Evolutionary conservation across 2,888 invertebrate species (phyloP), one percentile per base, ranked within the genome.

Genomic region (Zygogramma bicolorata): DNA sequence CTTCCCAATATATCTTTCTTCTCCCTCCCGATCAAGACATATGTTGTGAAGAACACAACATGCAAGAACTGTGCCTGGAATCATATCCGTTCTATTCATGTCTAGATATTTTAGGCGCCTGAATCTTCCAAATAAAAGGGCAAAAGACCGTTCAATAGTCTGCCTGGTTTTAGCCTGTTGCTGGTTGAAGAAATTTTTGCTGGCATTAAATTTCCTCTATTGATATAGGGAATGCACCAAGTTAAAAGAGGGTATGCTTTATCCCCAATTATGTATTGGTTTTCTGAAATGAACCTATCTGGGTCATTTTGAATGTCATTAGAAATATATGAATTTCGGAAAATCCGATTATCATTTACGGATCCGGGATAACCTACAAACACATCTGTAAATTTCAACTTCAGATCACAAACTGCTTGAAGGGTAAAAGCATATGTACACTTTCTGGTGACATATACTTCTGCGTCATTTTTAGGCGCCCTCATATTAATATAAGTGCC

Each of bases 301-400:
- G 66, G 38, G 61, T 72, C 22, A 31, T 40, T 13, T n/a, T 22
- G 25, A 46, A 65, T 20, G 75, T 67, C 63, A 57, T 62, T 42
- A 57, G 70, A 81, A 8, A 81, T 70, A 66, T 80, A 75, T 8
- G 80, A 81, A 71, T 81, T 81, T 63, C 74, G 68, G 42, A 81
- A 80, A 59, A 80, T 78, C 38, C 80, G 49, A 13, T 27, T 57
- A 71, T 81, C 79, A 61, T 71, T 72, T 1, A 80, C 80, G 13
- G 80, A 81, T n/a, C 78, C 76, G 22, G 80, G 80, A 71, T 77
- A 81, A 13, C 81, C 80, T 67, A 75, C 74, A 73, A 81, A 81
- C 59, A 46, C 40, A 75, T 81, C 79, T 10, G 58, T 74, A 42
- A 79, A 77, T n/a, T 65, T 71, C 40, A 76, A 60, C 18, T 49